phyloP scores from a whole-genome alignment of 2,113 vertebrate genomes.

The Bufo gargarizans region DNA sequence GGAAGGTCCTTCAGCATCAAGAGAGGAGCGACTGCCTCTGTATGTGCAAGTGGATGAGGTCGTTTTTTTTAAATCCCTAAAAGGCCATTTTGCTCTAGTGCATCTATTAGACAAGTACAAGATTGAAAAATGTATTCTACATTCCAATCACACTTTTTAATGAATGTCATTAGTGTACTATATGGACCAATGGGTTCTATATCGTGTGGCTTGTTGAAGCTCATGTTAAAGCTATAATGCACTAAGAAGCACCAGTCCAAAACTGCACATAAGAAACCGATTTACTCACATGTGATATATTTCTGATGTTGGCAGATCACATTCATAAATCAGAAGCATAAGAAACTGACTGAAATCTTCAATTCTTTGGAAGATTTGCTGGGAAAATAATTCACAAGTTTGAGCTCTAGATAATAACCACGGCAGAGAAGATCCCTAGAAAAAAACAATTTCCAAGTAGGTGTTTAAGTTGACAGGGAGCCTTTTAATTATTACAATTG shows the following conservation, averaged over 20 bases:
- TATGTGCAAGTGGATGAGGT: no score
- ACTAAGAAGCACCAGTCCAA: neutral
- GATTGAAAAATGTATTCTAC: neutral
- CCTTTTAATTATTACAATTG: conserved; percentile 8
- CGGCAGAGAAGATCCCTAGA: neutral
- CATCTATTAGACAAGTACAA: no score
- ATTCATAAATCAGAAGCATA: conserved; percentile 19
- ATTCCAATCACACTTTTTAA: neutral
- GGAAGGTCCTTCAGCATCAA: no score
- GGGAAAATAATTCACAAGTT: conserved; percentile 12
- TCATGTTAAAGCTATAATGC: neutral
- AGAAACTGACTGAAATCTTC: neutral
- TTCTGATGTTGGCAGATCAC: conserved; percentile 9
- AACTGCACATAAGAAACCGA: neutral
- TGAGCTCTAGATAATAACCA: neutral
- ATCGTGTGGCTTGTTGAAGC: neutral
- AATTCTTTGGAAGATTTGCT: neutral
- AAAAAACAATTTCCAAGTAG: neutral
- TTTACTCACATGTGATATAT: neutral
- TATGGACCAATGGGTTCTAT: neutral
- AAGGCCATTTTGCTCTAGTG: no score
- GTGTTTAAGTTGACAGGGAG: neutral
- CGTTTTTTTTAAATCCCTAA: no score
- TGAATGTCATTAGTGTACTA: neutral
- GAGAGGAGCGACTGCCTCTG: no score